Evolutionary conservation across 2,113 vertebrate species (phyloP).

Genomic region (Gobius niger): DNA sequence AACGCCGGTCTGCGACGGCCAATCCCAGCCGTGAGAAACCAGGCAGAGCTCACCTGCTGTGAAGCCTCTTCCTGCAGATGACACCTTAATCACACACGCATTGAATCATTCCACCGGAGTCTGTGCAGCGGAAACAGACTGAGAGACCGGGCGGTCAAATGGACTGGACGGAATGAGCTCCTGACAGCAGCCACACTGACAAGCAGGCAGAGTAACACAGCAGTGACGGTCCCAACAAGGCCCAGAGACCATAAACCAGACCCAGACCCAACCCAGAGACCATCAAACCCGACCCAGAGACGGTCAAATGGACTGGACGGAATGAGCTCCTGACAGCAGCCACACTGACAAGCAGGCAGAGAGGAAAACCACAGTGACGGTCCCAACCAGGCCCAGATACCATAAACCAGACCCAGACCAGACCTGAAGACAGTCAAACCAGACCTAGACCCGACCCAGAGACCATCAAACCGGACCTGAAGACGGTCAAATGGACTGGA

Average conservation of each 20-base stretch:
- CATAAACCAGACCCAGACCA: too few relatives aligned
- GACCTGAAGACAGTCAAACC: not conserved
- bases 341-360: too few relatives aligned
- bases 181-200: not conserved
- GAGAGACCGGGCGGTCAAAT: not conserved
- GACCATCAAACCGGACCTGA: too few relatives aligned
- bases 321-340: too few relatives aligned
- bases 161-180: constrained; percentile 75
- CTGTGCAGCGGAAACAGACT: constrained; percentile 72
- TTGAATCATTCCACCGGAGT: constrained; percentile 86
- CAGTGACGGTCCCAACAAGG: too few relatives aligned
- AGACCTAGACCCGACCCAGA: too few relatives aligned
- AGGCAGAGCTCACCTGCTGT: constrained; percentile 85
- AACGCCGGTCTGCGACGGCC: constrained; percentile 80
- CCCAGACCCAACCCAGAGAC: too few relatives aligned
- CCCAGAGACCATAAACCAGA: too few relatives aligned
- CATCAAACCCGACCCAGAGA: too few relatives aligned
- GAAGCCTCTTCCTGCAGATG: constrained; percentile 92
- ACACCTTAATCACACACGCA: constrained; percentile 87
- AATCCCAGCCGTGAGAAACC: constrained; percentile 92
- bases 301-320: too few relatives aligned
- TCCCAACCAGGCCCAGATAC: too few relatives aligned
- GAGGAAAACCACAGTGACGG: too few relatives aligned
- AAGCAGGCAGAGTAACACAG: not conserved
- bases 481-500: constrained; percentile 56